Percentiles rank a stretch among this genome's conserved stretches.
Conservation (phyloP, 2,888 invertebrate species). For the Chromoteleia sp. region DNA sequence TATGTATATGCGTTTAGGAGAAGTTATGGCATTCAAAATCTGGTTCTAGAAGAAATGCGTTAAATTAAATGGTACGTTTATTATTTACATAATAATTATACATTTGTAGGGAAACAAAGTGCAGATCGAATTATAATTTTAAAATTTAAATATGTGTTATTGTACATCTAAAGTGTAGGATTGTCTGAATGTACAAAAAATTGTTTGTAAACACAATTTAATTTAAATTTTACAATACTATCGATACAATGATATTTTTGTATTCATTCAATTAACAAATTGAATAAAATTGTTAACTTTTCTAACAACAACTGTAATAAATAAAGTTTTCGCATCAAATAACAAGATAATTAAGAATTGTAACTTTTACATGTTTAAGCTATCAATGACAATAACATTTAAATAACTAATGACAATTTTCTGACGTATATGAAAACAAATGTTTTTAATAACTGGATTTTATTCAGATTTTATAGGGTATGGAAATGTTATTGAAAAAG, state of each 20-base stretch:
- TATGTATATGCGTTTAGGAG: conserved; percentile 59
- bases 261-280: conserved; percentile 25
- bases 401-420: conserved; percentile 34
- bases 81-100: conserved; percentile 46
- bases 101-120: not conserved
- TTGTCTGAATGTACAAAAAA: conserved; percentile 8
- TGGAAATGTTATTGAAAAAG: not conserved
- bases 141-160: conserved; percentile 16
- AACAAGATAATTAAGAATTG: conserved; percentile 26
- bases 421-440: conserved; percentile 6
- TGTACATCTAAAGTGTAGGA: conserved; percentile 15
- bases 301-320: conserved; percentile 24
- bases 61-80: conserved; percentile 21
- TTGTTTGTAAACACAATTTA: conserved; percentile 26
- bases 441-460: conserved; percentile 17
- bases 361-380: conserved; percentile 43
- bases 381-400: conserved; percentile 59
- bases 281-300: conserved; percentile 16
- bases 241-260: conserved; percentile 36
- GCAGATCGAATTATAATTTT: conserved; percentile 12
- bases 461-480: conserved; percentile 6
- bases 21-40: conserved; percentile 22
- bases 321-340: conserved; percentile 19
- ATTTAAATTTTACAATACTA: conserved; percentile 35
- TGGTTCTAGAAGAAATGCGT: conserved; percentile 36